Percentiles rank a stretch among this genome's conserved stretches.
phyloP scores from a whole-genome alignment of 2,113 vertebrate genomes.

The Bos indicus region DNA sequence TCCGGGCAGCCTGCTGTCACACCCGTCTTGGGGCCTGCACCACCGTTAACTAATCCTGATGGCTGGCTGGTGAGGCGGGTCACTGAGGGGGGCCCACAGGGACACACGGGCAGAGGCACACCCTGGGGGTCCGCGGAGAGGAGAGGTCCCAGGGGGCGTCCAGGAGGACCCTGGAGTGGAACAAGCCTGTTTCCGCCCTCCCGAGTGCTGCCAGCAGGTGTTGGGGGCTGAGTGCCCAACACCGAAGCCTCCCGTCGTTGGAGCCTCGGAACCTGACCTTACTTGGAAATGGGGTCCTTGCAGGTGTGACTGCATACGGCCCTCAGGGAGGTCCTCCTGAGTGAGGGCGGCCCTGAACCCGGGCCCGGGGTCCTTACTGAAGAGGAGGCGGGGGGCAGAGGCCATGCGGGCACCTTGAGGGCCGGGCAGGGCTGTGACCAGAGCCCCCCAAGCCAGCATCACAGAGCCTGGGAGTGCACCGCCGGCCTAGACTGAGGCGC shows the following conservation, averaged over 20 bases:
- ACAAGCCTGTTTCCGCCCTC: background rate
- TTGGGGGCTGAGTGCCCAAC: background rate
- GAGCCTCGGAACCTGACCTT: background rate
- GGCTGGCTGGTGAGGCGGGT: background rate
- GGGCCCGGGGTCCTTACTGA: background rate
- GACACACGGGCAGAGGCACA: background rate
- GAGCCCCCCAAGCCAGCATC: background rate
- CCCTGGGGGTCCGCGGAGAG: background rate
- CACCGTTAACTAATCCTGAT: background rate
- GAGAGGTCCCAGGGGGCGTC: too few relatives aligned
- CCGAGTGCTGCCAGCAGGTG: fast-evolving
- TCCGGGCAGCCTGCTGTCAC: background rate
- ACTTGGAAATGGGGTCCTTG: background rate
- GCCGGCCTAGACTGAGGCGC: background rate
- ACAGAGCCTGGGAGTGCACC: fast-evolving
- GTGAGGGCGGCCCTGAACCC: background rate
- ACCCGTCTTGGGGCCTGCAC: background rate
- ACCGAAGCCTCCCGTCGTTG: fast-evolving
- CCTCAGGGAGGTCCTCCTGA: background rate
- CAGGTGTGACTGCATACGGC: background rate
- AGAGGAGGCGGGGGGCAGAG: background rate
- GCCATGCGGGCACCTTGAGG: background rate
- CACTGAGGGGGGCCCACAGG: background rate
- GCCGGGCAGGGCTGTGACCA: fast-evolving
- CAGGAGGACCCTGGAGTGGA: background rate